Base-by-base conservation (phyloP, 2,797 vertebrate species). In the Neopelma chrysocephalum region DNA sequence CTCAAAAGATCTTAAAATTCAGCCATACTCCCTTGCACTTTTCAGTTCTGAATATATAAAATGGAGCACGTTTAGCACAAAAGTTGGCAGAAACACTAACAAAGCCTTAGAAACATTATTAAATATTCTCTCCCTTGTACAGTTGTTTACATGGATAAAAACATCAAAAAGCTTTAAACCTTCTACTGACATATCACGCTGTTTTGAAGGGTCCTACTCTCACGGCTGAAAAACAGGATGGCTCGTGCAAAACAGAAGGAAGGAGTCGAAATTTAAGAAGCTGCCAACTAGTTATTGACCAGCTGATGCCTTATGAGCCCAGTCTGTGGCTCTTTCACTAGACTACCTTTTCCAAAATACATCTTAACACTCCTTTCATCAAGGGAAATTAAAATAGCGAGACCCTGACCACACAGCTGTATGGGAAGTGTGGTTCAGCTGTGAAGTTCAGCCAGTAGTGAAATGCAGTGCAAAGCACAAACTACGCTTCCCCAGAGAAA, bases 401-500 rank as follows among this genome's bases (percentile, higher is more conserved):
- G 75, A 68, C 27, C 73, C 45, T 92, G 86, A 66, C 61, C 51
- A 61, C 38, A 32, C 0, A 1, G 65, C 34, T 61, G 60, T 83
- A 65, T 0, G 15, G 89, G 89, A 96, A 94, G 78, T 2, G 0
- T 38, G 58, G 36, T 76, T 85, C 91, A 82, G 69, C 87, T 72
- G 38, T 47, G 58, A 92, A 69, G 70, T 42, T 60, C 73, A 83
- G 87, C 89, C 93, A 90, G 80, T 19, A 90, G 66, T 56, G 73
- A 96, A 95, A 91, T 34, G 36, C 58, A 76, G 61, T 11, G 47
- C 77, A 82, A 87, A 94, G 60, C 34, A 87, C 89, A 85, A 95
- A 91, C 88, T 95, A 95, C 94, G 81, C 68, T 94, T 96, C 96
- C 95, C 96, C 89, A 68, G 94, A 96, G 91, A 95, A 69, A 94